A percentile compares a stretch with the other conserved stretches of the same genome.
These are phyloP conservation scores for Halictus rubicundus DNA, from an alignment of 1,140 invertebrate species.

Conservation along the genomic window DNA sequence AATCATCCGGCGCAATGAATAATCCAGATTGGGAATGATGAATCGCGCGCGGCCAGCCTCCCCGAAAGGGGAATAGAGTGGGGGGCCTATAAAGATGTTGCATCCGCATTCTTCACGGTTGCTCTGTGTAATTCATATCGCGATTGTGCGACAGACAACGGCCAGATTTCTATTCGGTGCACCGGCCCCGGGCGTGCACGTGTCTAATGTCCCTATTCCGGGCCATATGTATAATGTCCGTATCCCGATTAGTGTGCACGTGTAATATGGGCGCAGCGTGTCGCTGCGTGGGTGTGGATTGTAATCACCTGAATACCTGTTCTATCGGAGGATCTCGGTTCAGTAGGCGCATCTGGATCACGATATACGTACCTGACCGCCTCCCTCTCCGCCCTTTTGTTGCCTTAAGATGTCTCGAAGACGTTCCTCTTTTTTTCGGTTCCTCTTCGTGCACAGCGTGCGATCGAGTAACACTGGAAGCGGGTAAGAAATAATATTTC, in stretches of 20 bases:
- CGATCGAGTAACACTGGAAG: not conserved
- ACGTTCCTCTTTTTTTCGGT: too few relatives aligned
- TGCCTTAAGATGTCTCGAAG: not conserved
- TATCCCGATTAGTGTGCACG: constrained; percentile 63
- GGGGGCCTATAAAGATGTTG: constrained; percentile 47
- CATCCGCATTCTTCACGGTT: constrained; percentile 54
- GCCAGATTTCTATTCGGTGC: constrained; percentile 17
- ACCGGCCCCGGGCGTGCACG: constrained; percentile 39
- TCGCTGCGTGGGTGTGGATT: constrained; percentile 58
- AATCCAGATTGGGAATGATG: constrained; percentile 50
- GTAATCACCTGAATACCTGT: constrained; percentile 60
- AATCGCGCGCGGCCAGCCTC: constrained; percentile 21
- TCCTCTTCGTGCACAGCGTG: too few relatives aligned
- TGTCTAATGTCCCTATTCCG: constrained; percentile 64
- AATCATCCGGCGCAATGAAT: constrained; percentile 45
- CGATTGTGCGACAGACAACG: constrained; percentile 37
- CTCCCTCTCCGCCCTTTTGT: not conserved
- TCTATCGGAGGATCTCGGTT: constrained; percentile 54
- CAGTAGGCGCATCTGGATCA: constrained; percentile 45
- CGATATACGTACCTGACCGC: not conserved
- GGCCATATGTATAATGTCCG: constrained; percentile 38
- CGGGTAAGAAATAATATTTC: not conserved
- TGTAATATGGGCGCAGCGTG: constrained; percentile 56
- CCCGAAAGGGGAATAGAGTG: not conserved
- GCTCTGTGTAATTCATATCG: constrained; percentile 52